Percentiles rank a stretch among this genome's conserved stretches.
Evolutionary conservation across 2,888 invertebrate genomes (phyloP).

Genomic region (Drosophila borborema): DNA sequence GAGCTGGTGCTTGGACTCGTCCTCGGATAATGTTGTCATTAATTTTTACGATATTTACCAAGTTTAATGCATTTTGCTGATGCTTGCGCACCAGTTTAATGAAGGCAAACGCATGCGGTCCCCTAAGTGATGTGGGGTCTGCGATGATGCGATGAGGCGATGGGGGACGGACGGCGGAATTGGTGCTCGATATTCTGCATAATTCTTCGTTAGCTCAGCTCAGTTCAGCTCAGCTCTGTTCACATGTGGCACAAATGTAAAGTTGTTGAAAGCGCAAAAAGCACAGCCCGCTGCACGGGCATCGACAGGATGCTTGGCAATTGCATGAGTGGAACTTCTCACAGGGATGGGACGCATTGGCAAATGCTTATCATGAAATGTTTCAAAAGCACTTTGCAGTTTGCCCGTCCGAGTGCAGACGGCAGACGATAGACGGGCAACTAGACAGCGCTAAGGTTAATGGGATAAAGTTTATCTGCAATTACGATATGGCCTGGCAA

Average conservation of each 20-base stretch:
- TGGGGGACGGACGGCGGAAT: background rate
- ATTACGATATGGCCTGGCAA: slow-evolving; percentile 74
- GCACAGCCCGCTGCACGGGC: slow-evolving; percentile 10
- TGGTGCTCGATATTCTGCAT: slow-evolving; percentile 48
- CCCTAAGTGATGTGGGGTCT: background rate
- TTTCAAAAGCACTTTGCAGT: slow-evolving; percentile 73
- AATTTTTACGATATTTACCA: slow-evolving; percentile 75
- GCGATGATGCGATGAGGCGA: background rate
- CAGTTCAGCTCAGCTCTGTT: slow-evolving; percentile 9
- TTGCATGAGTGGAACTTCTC: slow-evolving; percentile 6
- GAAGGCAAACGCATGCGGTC: slow-evolving; percentile 52
- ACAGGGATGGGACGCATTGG: background rate
- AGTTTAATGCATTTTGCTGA: slow-evolving; percentile 72
- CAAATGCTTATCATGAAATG: slow-evolving; percentile 67
- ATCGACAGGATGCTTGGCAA: slow-evolving; percentile 1
- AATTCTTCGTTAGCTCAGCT: slow-evolving; percentile 60
- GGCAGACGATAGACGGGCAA: slow-evolving; percentile 9
- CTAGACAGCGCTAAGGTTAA: slow-evolving; percentile 74
- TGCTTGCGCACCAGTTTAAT: slow-evolving; percentile 64
- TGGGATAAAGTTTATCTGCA: slow-evolving; percentile 80
- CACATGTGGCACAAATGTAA: slow-evolving; percentile 51
- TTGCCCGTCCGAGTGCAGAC: slow-evolving; percentile 10
- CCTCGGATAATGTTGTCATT: slow-evolving; percentile 66
- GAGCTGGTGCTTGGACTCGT: slow-evolving; percentile 2
- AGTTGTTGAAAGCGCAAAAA: slow-evolving; percentile 51